phyloP scores from a whole-genome alignment of 2,888 invertebrate species.

The Scaptomyza tumidula region DNA sequence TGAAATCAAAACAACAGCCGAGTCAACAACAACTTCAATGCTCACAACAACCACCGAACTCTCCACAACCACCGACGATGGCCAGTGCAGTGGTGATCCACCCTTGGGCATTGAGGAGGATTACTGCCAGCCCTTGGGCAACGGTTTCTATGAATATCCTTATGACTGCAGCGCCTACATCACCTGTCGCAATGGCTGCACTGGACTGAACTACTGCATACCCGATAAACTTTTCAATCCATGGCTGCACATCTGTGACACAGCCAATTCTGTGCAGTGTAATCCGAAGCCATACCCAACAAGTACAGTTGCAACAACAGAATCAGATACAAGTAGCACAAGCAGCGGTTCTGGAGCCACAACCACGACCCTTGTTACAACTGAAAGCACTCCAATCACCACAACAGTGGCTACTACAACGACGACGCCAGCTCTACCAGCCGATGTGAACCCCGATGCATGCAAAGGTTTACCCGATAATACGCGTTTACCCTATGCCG shows the following conservation, averaged over 20 bases:
- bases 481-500: constrained; percentile 59
- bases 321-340: constrained; percentile 9
- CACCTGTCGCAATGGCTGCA: constrained; percentile 59
- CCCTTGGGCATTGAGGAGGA: constrained; percentile 42
- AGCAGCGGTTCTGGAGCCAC: not conserved
- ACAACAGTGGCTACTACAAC: constrained; percentile 31
- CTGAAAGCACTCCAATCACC: constrained; percentile 2
- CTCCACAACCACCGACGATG: constrained; percentile 40
- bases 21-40: constrained; percentile 13
- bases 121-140: constrained; percentile 45
- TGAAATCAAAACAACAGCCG: too few species aligned
- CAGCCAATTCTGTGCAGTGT: constrained; percentile 56
- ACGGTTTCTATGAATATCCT: constrained; percentile 64
- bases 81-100: constrained; percentile 34
- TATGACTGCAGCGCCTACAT: constrained; percentile 68
- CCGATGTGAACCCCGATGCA: constrained; percentile 42
- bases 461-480: constrained; percentile 53
- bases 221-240: constrained; percentile 63
- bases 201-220: constrained; percentile 57
- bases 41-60: constrained; percentile 26
- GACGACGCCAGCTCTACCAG: constrained; percentile 49
- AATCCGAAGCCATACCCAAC: constrained; percentile 46
- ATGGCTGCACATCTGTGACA: constrained; percentile 67
- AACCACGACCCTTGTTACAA: constrained; percentile 15
- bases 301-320: too few species aligned